These are phyloP conservation scores for Myotis yumanensis DNA, from an alignment of 2,113 vertebrate genomes.

Conservation along the genomic window DNA sequence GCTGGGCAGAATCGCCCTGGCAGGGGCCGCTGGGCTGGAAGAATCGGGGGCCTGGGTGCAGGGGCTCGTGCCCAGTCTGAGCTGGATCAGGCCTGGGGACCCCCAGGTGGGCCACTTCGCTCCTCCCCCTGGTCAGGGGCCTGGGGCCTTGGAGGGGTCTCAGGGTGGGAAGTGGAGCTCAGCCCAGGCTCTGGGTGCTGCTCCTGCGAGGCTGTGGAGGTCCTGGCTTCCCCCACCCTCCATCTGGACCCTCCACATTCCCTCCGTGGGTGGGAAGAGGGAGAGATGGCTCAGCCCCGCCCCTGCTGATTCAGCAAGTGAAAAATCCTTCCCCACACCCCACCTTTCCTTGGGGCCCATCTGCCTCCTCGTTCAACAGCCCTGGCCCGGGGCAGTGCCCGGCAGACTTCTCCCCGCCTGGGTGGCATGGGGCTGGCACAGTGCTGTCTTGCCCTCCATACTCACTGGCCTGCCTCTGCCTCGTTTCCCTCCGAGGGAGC, in stretches of 20 bases:
- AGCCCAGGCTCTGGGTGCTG: not conserved
- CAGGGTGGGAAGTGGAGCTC: not conserved
- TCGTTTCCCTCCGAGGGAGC: not conserved
- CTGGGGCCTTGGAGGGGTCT: not conserved
- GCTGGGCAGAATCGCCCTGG: not conserved
- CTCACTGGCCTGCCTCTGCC: fast-evolving
- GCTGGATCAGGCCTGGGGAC: not conserved
- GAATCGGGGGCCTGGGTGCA: fast-evolving
- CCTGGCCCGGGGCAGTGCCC: not conserved
- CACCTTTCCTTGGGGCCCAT: not conserved
- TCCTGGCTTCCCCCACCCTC: not conserved
- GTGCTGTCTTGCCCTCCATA: not conserved
- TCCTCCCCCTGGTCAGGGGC: not conserved
- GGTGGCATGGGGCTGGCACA: not conserved
- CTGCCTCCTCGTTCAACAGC: not conserved
- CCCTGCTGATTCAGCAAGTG: not conserved
- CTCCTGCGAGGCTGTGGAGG: not conserved
- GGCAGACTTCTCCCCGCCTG: not conserved
- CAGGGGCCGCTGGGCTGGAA: too few relatives aligned
- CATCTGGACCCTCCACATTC: not conserved
- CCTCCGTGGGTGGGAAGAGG: not conserved
- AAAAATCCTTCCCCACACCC: not conserved
- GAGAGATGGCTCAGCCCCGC: not conserved
- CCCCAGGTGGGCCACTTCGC: not conserved
- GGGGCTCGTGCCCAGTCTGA: not conserved